Conservation (phyloP, 2,888 invertebrate species). For the Allacma fusca region DNA sequence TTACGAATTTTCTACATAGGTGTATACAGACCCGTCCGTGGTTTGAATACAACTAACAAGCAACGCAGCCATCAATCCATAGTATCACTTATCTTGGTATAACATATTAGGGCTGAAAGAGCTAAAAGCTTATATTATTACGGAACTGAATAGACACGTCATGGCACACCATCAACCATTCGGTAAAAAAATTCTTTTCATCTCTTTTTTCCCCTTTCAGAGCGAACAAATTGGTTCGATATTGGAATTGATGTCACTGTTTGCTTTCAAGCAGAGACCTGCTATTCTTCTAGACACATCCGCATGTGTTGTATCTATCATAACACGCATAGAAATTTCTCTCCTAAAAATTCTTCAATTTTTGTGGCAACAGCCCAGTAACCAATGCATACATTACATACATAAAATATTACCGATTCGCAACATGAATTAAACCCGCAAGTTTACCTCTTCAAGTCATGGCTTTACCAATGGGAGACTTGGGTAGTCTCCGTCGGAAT, state of each 20-base stretch:
- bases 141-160: background rate
- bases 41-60: conserved; percentile 6
- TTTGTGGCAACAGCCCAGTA: too few species aligned
- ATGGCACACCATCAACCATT: conserved; percentile 29
- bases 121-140: conserved; percentile 5
- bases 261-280: background rate
- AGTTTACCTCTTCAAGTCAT: too few species aligned
- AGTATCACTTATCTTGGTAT: background rate
- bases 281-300: background rate
- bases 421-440: too few species aligned
- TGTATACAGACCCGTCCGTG: background rate
- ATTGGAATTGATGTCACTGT: conserved; percentile 30
- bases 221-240: conserved; percentile 35
- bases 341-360: too few species aligned
- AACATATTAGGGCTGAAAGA: background rate
- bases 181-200: conserved; percentile 34
- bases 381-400: too few species aligned
- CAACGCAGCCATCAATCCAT: background rate
- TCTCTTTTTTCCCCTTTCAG: conserved; percentile 21
- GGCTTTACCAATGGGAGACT: too few species aligned
- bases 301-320: background rate
- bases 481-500: too few species aligned
- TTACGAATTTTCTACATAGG: background rate
- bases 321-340: too few species aligned
- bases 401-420: too few species aligned